A percentile compares a stretch with the other conserved stretches of the same genome.
Evolutionary conservation across 2,888 invertebrate species (phyloP).

Genomic region (Caenorhabditis imperialis): DNA sequence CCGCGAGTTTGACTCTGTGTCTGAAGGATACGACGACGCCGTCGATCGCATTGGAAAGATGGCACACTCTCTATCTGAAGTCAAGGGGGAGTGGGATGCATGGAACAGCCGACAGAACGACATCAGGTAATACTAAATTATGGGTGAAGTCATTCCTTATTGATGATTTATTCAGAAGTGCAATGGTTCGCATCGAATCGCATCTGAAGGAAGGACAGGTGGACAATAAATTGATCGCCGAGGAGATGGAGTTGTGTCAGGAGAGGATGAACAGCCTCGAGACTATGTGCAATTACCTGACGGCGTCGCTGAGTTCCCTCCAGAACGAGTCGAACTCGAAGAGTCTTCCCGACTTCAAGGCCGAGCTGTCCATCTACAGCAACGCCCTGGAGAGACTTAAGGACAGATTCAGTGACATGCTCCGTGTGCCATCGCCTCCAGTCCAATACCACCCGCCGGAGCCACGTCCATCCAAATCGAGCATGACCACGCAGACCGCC

Average conservation of each 20-base stretch:
- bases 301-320: conserved; percentile 52
- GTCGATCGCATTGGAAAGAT: conserved; percentile 52
- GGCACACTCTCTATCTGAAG: conserved; percentile 27
- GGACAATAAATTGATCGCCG: conserved; percentile 57
- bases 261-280: conserved; percentile 69
- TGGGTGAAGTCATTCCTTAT: no score
- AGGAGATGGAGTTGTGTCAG: conserved; percentile 67
- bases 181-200: conserved; percentile 60
- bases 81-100: conserved; percentile 51
- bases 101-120: conserved; percentile 37
- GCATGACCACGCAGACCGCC: conserved; percentile 29
- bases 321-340: conserved; percentile 45
- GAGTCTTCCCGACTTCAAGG: conserved; percentile 62
- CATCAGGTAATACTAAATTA: conserved; percentile 36
- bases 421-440: conserved; percentile 56
- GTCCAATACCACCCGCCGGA: conserved; percentile 45
- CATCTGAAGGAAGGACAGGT: conserved; percentile 53
- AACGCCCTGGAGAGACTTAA: conserved; percentile 63
- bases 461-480: conserved; percentile 28
- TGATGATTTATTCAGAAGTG: conserved; percentile 35
- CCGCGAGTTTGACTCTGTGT: conserved; percentile 48
- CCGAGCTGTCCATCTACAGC: conserved; percentile 63
- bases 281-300: conserved; percentile 69
- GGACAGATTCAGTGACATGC: conserved; percentile 48
- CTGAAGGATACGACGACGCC: conserved; percentile 65